Evolutionary conservation across 2,888 invertebrate species (phyloP).

Genomic region (Eulithis testata): DNA sequence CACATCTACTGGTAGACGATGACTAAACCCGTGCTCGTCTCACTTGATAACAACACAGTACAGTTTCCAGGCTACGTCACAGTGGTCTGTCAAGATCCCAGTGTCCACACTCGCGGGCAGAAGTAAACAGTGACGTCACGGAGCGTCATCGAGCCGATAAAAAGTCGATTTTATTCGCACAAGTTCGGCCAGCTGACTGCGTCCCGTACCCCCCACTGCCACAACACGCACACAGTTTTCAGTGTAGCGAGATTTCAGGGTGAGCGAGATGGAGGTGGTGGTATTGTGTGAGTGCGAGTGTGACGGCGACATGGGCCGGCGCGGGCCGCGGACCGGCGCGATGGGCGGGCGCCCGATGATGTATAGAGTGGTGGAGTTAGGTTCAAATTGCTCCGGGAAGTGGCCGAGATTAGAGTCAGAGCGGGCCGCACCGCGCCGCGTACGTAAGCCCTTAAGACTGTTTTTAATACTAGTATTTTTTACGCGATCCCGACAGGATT

Average conservation of each 20-base stretch:
- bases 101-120: slow-evolving; percentile 66
- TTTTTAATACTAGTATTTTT: slow-evolving; percentile 90
- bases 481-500: slow-evolving; percentile 85
- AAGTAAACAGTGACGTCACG: slow-evolving; percentile 84
- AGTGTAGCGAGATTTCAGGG: slow-evolving; percentile 76
- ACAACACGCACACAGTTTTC: slow-evolving; percentile 73
- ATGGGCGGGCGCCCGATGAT: slow-evolving; percentile 86
- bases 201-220: slow-evolving; percentile 60
- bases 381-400: slow-evolving; percentile 90
- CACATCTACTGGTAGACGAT: slow-evolving; percentile 2
- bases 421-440: slow-evolving; percentile 87
- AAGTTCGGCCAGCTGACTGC: slow-evolving; percentile 84
- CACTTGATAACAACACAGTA: slow-evolving; percentile 27
- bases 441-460: slow-evolving; percentile 89
- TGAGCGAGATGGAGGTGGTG: slow-evolving; percentile 55
- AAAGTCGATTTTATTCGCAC: slow-evolving; percentile 84
- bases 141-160: slow-evolving; percentile 82
- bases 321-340: slow-evolving; percentile 63
- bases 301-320: slow-evolving; percentile 60
- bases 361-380: slow-evolving; percentile 90
- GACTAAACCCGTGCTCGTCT: slow-evolving; percentile 5
- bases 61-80: slow-evolving; percentile 52
- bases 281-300: slow-evolving; percentile 50
- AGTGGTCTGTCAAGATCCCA: slow-evolving; percentile 60
- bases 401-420: slow-evolving; percentile 89